Conservation (phyloP, 2,888 invertebrate genomes). For the Hydropsyche betteni region DNA sequence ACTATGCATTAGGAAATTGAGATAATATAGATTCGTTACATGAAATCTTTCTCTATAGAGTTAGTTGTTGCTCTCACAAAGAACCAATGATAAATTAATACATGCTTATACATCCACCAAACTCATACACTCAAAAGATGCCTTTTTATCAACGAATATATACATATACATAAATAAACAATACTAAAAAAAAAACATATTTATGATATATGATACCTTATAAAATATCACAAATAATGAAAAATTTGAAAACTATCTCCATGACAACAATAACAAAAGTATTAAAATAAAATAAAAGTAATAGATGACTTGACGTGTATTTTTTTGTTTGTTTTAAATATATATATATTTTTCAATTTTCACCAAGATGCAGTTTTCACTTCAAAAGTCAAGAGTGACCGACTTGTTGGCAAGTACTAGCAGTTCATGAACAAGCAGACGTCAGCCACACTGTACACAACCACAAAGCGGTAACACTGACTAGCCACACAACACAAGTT, state of each 20-base stretch:
- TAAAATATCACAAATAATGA: constrained; percentile 51
- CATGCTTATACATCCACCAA: constrained; percentile 41
- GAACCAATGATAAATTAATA: constrained; percentile 44
- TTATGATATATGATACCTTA: constrained; percentile 44
- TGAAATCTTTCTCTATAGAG: not conserved
- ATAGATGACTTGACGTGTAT: constrained; percentile 40
- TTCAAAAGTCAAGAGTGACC: constrained; percentile 39
- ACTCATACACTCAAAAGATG: constrained; percentile 48
- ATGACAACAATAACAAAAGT: constrained; percentile 43
- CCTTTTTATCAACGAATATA: constrained; percentile 40
- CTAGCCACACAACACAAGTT: constrained; percentile 44
- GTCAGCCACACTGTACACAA: constrained; percentile 46
- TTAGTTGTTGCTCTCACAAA: constrained; percentile 35
- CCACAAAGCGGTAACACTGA: constrained; percentile 46
- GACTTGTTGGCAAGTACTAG: constrained; percentile 44
- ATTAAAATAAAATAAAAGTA: constrained; percentile 7
- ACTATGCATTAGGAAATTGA: constrained; percentile 19
- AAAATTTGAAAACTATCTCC: constrained; percentile 45
- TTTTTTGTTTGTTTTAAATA: no score
- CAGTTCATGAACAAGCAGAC: constrained; percentile 46
- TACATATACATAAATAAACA: constrained; percentile 39
- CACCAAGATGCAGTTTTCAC: constrained; percentile 21
- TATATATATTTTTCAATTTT: not conserved
- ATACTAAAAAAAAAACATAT: constrained; percentile 42
- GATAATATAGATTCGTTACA: constrained; percentile 35